phyloP scores from a whole-genome alignment of 2,797 vertebrate genomes.

The Tapera naevia region DNA sequence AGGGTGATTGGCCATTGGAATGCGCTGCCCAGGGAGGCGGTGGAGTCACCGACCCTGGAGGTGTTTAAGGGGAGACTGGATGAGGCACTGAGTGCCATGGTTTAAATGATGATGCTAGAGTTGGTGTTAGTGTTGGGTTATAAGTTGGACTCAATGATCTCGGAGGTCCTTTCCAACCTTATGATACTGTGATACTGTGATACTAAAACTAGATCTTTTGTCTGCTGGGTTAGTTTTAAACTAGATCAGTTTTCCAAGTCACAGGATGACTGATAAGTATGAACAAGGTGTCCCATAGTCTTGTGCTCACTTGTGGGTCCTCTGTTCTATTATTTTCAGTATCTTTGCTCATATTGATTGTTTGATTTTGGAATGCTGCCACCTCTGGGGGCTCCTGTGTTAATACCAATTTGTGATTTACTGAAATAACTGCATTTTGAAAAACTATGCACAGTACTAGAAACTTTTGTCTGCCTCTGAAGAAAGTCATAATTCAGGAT shows the following conservation, averaged over 20 bases:
- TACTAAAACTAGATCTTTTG: neutral
- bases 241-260: neutral
- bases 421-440: neutral
- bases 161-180: too few relatives aligned
- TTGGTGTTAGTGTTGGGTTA: too few relatives aligned
- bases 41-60: too few relatives aligned
- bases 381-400: neutral
- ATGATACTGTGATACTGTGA: too few relatives aligned
- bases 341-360: neutral
- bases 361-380: neutral
- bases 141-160: too few relatives aligned
- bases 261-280: neutral
- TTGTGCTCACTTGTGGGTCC: neutral
- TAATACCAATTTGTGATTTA: neutral
- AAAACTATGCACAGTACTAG: neutral
- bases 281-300: neutral
- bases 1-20: too few relatives aligned
- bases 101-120: too few relatives aligned
- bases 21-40: too few relatives aligned
- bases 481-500: neutral
- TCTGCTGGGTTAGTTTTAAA: neutral
- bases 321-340: neutral
- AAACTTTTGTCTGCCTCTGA: neutral
- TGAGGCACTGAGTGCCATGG: too few relatives aligned
- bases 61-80: too few relatives aligned